Conservation (phyloP, 2,113 vertebrate species). For the Tetrax tetrax region DNA sequence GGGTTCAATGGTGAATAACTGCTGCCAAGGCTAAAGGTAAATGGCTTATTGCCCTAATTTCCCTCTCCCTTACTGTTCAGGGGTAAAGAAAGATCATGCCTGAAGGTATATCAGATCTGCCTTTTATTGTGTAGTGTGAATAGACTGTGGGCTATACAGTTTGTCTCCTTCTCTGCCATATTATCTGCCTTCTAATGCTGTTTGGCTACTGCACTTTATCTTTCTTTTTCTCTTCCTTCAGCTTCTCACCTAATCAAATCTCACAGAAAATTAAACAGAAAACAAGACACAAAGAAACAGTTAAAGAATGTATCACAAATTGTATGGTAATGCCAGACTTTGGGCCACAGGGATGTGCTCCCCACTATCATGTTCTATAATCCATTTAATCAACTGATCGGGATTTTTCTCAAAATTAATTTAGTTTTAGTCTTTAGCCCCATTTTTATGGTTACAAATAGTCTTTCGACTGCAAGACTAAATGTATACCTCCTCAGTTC, state of each 20-base stretch:
- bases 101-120: background rate
- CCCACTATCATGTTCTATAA: background rate
- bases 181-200: background rate
- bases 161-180: background rate
- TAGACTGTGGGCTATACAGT: background rate
- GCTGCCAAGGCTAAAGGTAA: background rate
- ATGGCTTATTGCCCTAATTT: background rate
- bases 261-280: background rate
- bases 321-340: background rate
- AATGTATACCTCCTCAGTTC: background rate
- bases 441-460: background rate
- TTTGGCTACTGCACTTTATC: background rate
- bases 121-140: background rate
- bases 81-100: background rate
- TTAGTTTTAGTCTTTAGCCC: background rate
- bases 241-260: background rate
- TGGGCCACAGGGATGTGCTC: background rate
- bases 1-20: background rate
- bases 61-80: background rate
- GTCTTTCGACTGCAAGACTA: background rate
- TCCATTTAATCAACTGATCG: background rate
- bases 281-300: background rate
- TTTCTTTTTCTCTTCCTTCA: background rate
- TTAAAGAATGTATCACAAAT: background rate
- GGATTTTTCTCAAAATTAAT: background rate